A percentile compares a stretch with the other conserved stretches of the same genome.
Evolutionary conservation across 2,888 invertebrate species (phyloP).

Genomic region (Plagodis pulveraria): DNA sequence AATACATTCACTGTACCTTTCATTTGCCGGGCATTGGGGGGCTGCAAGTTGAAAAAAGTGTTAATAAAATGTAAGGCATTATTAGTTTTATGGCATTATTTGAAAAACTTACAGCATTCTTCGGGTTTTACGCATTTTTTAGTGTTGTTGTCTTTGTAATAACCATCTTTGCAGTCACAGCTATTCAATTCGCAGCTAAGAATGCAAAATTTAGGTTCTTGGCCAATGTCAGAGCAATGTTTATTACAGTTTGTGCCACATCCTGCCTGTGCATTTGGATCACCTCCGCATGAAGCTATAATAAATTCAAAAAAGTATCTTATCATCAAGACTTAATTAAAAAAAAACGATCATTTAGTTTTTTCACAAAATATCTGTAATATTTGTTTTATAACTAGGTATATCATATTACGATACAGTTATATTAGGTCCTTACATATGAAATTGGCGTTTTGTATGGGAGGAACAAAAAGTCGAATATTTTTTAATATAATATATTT

Average conservation of each 20-base stretch:
- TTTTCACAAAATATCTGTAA: no score
- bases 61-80: neutral
- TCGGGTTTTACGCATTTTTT: conserved; percentile 40
- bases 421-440: no score
- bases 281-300: conserved; percentile 29
- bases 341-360: no score
- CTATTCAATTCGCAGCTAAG: conserved; percentile 34
- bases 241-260: conserved; percentile 39
- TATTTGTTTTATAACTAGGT: no score
- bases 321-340: no score
- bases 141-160: conserved; percentile 27
- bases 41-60: conserved; percentile 25
- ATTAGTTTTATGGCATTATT: no score
- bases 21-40: conserved; percentile 31
- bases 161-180: conserved; percentile 41
- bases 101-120: conserved; percentile 42
- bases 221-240: conserved; percentile 28
- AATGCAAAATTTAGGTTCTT: conserved; percentile 24
- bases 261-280: conserved; percentile 35
- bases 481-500: no score
- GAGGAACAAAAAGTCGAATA: no score
- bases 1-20: conserved; percentile 40
- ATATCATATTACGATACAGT: no score
- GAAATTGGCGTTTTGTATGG: no score
- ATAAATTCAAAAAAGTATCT: neutral